Evolutionary conservation across 2,888 invertebrate genomes (phyloP).

Genomic region (Polymixis flavicincta): DNA sequence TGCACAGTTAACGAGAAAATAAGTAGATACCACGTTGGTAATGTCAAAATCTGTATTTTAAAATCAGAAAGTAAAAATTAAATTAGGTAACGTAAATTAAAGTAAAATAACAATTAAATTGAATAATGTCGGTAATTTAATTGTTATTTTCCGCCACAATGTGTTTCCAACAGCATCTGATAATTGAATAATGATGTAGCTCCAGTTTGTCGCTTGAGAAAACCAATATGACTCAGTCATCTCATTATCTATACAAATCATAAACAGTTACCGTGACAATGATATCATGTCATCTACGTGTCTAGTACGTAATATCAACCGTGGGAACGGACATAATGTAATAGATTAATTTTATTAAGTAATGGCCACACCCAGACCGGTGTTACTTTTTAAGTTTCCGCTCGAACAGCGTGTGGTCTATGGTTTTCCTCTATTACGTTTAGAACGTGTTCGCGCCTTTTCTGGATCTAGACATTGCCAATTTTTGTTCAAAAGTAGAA

Average conservation of each 20-base stretch:
- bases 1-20: neutral
- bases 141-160: neutral
- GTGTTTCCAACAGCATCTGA: neutral
- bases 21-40: too few relatives aligned
- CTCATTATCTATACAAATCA: slow-evolving; percentile 38
- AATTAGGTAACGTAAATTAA: too few relatives aligned
- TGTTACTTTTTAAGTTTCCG: slow-evolving; percentile 53
- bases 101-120: too few relatives aligned
- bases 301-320: slow-evolving; percentile 39
- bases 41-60: neutral
- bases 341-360: slow-evolving; percentile 24
- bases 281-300: slow-evolving; percentile 53
- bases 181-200: slow-evolving; percentile 8
- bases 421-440: slow-evolving; percentile 53
- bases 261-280: slow-evolving; percentile 49
- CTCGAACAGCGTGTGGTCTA: slow-evolving; percentile 38
- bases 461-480: slow-evolving; percentile 29
- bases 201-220: slow-evolving; percentile 18
- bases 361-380: slow-evolving; percentile 46
- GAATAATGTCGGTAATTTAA: too few relatives aligned
- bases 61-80: too few relatives aligned
- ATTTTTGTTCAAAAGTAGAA: slow-evolving; percentile 47
- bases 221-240: slow-evolving; percentile 50
- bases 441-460: slow-evolving; percentile 49
- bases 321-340: slow-evolving; percentile 48